Evolutionary conservation across 2,797 vertebrate genomes (phyloP), one percentile per base, ranked within the genome.

Genomic region (Falco peregrinus): DNA sequence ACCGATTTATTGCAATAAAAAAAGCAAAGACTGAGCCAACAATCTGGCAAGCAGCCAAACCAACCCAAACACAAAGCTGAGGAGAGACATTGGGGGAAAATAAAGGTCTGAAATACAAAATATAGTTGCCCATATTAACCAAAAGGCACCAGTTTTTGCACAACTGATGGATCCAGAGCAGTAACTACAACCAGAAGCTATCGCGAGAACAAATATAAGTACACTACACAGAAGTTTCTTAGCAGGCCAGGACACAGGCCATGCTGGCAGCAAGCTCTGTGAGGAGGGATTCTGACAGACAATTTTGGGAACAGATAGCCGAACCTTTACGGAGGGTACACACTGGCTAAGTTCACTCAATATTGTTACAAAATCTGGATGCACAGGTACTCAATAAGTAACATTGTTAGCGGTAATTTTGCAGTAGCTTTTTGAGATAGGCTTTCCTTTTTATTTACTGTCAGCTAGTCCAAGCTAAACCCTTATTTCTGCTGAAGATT

Each of bases 121-220:
- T 18, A 6, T 24, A 18, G 65, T 87, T 31, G 6, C 35, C 48
- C 1, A 0, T 31, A 22, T 67, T 60, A 67, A 84, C 9, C 16
- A 10, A 76, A 92, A 94, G 20, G 41, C 59, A 65, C 48, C 37
- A 50, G 12, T 5, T 69, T 86, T 57, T 50, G 26, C 54, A n/a
- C 0, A 0, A 16, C 2, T 8, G 3, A 29, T 1, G 1, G 45
- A 64, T 28, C 50, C 18, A 21, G 54, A 33, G n/a, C 3, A 0
- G 29, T 37, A 80, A 19, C 9, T 22, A 15, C 22, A 60, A 7
- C 12, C 8, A 1, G 15, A 54, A 82, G 31, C 21, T 16, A 8
- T 8, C 41, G 37, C 15, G 13, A 15, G 18, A 13, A 50, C 25
- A 28, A n/a, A 22, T 4, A 18, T 0, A 1, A 41, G 56, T 9